phyloP scores from a whole-genome alignment of 2,888 invertebrate genomes.

The Rhaphigaster nebulosa region DNA sequence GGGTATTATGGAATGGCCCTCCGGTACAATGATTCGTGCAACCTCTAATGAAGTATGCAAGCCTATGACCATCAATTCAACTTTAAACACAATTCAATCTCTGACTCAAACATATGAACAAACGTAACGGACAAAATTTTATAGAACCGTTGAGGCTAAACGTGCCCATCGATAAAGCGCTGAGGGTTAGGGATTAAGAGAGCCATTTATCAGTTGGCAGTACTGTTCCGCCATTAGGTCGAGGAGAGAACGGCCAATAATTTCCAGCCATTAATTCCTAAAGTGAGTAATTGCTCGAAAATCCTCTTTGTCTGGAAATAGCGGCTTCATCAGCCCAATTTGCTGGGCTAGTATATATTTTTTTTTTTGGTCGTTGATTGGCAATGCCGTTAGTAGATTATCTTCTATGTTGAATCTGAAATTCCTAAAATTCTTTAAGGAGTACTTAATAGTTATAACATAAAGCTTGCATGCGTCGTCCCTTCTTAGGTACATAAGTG shows the following conservation, averaged over 20 bases:
- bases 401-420: background rate
- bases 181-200: background rate
- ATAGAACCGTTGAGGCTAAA: background rate
- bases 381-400: background rate
- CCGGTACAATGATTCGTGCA: too few relatives aligned
- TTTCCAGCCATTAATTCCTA: slow-evolving; percentile 6
- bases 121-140: too few relatives aligned
- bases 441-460: too few relatives aligned
- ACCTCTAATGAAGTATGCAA: too few relatives aligned
- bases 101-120: too few relatives aligned
- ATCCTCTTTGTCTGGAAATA: background rate
- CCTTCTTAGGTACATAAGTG: too few relatives aligned
- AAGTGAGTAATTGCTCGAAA: background rate
- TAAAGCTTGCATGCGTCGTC: too few relatives aligned
- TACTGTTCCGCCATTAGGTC: background rate
- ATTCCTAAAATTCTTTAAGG: too few relatives aligned
- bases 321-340: background rate
- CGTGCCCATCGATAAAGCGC: background rate
- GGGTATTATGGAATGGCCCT: too few relatives aligned
- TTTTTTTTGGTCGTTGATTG: background rate
- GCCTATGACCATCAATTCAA: too few relatives aligned
- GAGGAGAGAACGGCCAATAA: background rate
- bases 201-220: background rate
- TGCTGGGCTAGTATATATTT: background rate
- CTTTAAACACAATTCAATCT: too few relatives aligned